A percentile compares a stretch with the other conserved stretches of the same genome.
These are phyloP conservation scores for Apocheima hispidaria DNA, from an alignment of 2,888 invertebrate species.

Conservation along the genomic window DNA sequence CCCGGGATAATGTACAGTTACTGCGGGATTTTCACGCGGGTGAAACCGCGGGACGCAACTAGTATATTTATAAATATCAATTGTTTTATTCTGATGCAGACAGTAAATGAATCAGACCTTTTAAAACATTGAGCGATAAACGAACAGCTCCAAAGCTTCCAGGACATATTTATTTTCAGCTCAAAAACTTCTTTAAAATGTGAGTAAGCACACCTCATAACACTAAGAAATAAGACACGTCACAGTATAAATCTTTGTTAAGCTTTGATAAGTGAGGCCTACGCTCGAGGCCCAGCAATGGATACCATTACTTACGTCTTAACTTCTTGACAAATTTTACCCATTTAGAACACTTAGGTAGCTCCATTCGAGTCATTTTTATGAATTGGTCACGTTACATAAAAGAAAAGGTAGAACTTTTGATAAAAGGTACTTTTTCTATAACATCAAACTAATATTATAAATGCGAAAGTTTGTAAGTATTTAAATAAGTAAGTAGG, in stretches of 20 bases:
- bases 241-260: slow-evolving; percentile 67
- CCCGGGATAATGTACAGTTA: no score
- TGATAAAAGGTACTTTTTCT: slow-evolving; percentile 4
- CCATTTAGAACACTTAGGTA: slow-evolving; percentile 61
- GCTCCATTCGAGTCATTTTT: slow-evolving; percentile 37
- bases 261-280: slow-evolving; percentile 66
- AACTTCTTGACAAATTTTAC: slow-evolving; percentile 67
- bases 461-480: no score
- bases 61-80: neutral
- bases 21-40: no score
- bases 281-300: slow-evolving; percentile 58
- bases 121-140: no score
- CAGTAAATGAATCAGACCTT: no score
- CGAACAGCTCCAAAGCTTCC: neutral
- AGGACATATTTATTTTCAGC: neutral
- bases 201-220: slow-evolving; percentile 23
- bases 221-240: slow-evolving; percentile 52
- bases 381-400: slow-evolving; percentile 33
- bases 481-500: no score
- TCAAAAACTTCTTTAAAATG: slow-evolving; percentile 5
- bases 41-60: neutral
- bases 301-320: slow-evolving; percentile 65
- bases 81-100: neutral
- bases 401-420: slow-evolving; percentile 24
- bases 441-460: neutral